Evolutionary conservation across 2,113 vertebrate species (phyloP), one percentile per base, ranked within the genome.

Genomic region (Eleginops maclovinus): DNA sequence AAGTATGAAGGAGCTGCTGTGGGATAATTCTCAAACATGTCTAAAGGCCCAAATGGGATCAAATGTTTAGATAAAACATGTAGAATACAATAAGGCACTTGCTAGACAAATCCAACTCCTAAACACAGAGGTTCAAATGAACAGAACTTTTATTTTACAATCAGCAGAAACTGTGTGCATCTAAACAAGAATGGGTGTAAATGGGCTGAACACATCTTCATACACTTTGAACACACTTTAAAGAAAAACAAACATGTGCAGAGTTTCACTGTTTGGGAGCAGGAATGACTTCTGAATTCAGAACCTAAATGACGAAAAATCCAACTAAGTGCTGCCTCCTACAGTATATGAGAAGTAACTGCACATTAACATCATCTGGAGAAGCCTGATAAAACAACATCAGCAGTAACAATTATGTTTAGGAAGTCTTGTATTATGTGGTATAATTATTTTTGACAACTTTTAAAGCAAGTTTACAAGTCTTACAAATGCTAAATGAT

Each of bases 11-110:
- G 17, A 49, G 22, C 41, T 4, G 26, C 46, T 62, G 4, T 2
- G 60, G 21, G 43, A 17, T 26, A 22, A 68, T 17, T 36, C 43
- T 44, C 41, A 10, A 71, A 74, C 41, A 28, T 40, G 43, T 70
- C 74, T 75, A 61, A 65, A 80, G 76, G 69, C 71, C 58, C 70
- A 44, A 63, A 61, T 14, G 15, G 64, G 59, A 74, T 61, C 47
- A 70, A 46, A 77, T 43, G n/a, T 74, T 62, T 19, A 24, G 53
- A 68, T 36, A 49, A 78, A 83, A 74, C 67, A 61, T 65, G 67
- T 53, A 46, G 74, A 77, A 70, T 64, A 83, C 87, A 76, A 79
- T 91, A 93, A 92, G 92, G 91, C 92, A 93, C 92, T 92, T 90
- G 71, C 86, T 89, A 72, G 73, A 85, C 83, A 78, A 79, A 81